Conservation (phyloP, 2,888 invertebrate genomes). For the Serripes groenlandicus region DNA sequence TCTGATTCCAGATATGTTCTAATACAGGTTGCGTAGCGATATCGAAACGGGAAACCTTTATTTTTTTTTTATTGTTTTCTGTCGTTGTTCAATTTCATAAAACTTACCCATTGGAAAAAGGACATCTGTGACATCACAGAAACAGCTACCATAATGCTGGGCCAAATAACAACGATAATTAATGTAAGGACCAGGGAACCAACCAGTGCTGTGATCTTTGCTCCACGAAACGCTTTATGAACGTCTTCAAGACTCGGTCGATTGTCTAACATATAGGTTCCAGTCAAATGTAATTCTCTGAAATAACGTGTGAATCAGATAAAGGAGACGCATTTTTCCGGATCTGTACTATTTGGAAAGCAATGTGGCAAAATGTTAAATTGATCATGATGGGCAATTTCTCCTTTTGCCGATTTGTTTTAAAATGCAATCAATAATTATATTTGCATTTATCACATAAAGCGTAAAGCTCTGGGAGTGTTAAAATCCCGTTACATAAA, state of each 20-base stretch:
- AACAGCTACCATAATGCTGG: conserved; percentile 74
- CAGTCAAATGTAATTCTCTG: conserved; percentile 82
- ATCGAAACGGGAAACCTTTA: not conserved
- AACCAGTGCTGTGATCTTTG: conserved; percentile 73
- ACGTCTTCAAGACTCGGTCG: conserved; percentile 81
- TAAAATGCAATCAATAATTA: too few relatives aligned
- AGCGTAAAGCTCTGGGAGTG: too few relatives aligned
- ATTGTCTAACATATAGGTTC: conserved; percentile 79
- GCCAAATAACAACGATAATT: conserved; percentile 82
- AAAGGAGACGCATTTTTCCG: too few relatives aligned
- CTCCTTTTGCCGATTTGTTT: too few relatives aligned
- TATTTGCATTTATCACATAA: too few relatives aligned
- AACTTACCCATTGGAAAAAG: conserved; percentile 81
- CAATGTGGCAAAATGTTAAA: too few relatives aligned
- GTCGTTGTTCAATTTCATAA: not conserved
- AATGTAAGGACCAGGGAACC: conserved; percentile 73
- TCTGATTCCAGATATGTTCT: too few relatives aligned
- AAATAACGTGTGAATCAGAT: too few relatives aligned
- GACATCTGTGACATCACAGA: conserved; percentile 72
- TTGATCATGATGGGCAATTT: too few relatives aligned
- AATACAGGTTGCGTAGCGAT: too few relatives aligned
- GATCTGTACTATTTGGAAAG: too few relatives aligned
- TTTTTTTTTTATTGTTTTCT: not conserved
- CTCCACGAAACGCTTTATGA: conserved; percentile 72
- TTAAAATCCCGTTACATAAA: too few relatives aligned